phyloP scores from a whole-genome alignment of 2,797 vertebrate genomes.

The Pipistrellus pygmaeus region DNA sequence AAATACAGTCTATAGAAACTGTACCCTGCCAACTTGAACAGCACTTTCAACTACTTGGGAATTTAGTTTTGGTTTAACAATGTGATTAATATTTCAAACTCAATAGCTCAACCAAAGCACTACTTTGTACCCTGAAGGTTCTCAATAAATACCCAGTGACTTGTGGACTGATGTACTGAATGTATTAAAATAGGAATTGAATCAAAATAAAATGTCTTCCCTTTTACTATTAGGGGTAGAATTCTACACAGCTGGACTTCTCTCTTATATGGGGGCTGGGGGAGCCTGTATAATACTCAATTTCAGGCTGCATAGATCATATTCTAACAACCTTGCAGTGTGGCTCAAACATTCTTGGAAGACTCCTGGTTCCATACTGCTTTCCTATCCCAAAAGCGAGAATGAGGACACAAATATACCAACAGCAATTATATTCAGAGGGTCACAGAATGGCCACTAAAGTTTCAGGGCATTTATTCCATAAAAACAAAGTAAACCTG shows the following conservation, averaged over 20 bases:
- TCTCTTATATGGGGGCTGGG: conserved; percentile 6
- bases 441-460: not conserved
- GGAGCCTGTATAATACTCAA: conserved; percentile 11
- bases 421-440: not conserved
- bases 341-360: conserved; percentile 55
- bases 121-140: conserved; percentile 72
- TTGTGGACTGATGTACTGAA: conserved; percentile 52
- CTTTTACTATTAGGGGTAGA: conserved; percentile 51
- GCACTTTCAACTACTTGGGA: conserved; percentile 73
- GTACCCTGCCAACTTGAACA: conserved; percentile 58
- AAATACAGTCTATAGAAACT: conserved; percentile 71
- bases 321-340: conserved; percentile 33
- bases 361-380: conserved; percentile 8
- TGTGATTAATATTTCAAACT: conserved; percentile 82
- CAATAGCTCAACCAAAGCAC: conserved; percentile 78
- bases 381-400: conserved; percentile 22
- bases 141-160: conserved; percentile 76
- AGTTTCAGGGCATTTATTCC: conserved; percentile 39
- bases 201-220: conserved; percentile 77
- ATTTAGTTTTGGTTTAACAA: conserved; percentile 80
- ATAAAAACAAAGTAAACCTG: not conserved
- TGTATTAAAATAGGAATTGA: conserved; percentile 76
- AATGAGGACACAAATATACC: conserved; percentile 35
- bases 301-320: conserved; percentile 29
- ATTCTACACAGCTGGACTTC: conserved; percentile 69